Conservation (phyloP, 2,797 vertebrate genomes). For the Smutsia temminckii region DNA sequence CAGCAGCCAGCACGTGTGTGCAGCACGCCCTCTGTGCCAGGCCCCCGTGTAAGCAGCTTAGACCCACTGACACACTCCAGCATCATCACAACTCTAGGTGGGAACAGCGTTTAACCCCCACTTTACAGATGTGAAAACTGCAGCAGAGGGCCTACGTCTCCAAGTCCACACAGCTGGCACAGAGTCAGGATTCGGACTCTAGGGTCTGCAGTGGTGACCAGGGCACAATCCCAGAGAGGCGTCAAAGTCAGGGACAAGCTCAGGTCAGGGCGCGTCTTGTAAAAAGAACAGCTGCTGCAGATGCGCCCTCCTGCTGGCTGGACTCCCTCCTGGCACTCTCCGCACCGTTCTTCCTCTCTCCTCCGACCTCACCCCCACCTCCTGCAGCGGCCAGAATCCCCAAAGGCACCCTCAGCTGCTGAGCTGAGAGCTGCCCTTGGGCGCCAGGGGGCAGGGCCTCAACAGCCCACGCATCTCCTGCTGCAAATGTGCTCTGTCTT, state of each 20-base stretch:
- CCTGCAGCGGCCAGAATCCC: neutral
- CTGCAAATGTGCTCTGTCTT: constrained; percentile 23
- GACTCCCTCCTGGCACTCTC: neutral
- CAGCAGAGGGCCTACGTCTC: neutral
- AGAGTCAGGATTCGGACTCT: neutral
- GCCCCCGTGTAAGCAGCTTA: neutral
- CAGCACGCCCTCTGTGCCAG: fast-evolving
- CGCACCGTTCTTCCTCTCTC: neutral
- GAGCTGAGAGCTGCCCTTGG: neutral
- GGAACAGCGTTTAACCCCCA: too few relatives aligned
- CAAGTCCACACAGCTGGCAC: neutral
- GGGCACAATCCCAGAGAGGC: neutral
- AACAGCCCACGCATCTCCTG: neutral
- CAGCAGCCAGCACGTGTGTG: fast-evolving
- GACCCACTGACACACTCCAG: fast-evolving
- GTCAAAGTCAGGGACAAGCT: constrained; percentile 49
- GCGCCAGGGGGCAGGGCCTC: neutral
- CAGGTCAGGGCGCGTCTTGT: constrained; percentile 6
- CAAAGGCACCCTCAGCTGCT: fast-evolving
- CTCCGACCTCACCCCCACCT: too few relatives aligned
- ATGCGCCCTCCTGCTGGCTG: fast-evolving
- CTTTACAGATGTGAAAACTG: neutral
- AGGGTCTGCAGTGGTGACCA: too few relatives aligned
- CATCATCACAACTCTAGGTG: neutral
- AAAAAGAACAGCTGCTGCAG: fast-evolving